phyloP scores from a whole-genome alignment of 2,797 vertebrate genomes.

The Enteromius fasciolatus region DNA sequence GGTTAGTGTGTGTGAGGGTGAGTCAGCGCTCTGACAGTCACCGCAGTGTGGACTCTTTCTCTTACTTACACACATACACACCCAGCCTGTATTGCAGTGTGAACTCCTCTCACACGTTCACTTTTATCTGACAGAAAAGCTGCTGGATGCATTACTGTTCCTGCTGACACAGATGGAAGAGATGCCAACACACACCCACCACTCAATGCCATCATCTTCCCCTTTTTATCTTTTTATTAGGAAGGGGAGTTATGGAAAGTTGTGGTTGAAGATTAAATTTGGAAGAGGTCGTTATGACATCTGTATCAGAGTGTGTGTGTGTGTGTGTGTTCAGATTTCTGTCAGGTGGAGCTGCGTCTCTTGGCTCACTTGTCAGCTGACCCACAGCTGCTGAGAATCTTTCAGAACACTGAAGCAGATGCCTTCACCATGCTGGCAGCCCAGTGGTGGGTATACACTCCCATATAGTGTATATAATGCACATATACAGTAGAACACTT shows the following conservation, averaged over 20 bases:
- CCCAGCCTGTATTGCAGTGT: conserved; percentile 28
- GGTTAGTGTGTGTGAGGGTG: neutral
- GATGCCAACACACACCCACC: conserved; percentile 10
- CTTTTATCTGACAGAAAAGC: conserved; percentile 56
- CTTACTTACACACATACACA: conserved; percentile 9
- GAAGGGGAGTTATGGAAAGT: neutral
- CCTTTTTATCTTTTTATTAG: conserved; percentile 12
- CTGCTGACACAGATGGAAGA: conserved; percentile 43
- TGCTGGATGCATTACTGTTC: conserved; percentile 54
- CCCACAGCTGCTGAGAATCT: conserved; percentile 86
- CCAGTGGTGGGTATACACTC: conserved; percentile 81
- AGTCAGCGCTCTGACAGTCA: conserved; percentile 38
- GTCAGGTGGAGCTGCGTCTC: conserved; percentile 91
- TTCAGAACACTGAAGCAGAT: conserved; percentile 82
- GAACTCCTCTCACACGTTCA: conserved; percentile 43
- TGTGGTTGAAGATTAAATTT: conserved; percentile 17
- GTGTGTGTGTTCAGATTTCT: conserved; percentile 81
- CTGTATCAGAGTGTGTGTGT: conserved; percentile 27
- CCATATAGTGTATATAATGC: neutral
- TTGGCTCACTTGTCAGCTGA: conserved; percentile 91
- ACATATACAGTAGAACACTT: neutral
- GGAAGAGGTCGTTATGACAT: neutral
- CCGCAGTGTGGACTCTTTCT: neutral
- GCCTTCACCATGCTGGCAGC: conserved; percentile 87
- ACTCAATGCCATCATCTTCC: neutral